Conservation (phyloP, 2,888 invertebrate species). For the Hypomecis punctinalis region DNA sequence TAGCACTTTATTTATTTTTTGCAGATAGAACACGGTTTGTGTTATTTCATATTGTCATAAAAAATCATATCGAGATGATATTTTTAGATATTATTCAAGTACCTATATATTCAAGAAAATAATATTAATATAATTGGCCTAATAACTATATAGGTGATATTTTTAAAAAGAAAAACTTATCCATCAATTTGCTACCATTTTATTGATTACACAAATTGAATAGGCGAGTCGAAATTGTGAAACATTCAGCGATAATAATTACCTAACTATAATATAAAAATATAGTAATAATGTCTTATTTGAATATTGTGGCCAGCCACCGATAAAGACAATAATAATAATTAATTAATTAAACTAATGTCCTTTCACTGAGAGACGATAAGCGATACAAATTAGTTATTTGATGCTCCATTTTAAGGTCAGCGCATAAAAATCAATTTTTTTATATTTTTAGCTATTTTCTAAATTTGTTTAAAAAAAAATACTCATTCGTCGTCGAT, state of each 20-base stretch:
- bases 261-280: constrained; percentile 71
- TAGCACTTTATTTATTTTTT: too few relatives aligned
- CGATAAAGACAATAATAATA: constrained; percentile 55
- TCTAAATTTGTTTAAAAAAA: too few relatives aligned
- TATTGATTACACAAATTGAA: constrained; percentile 84
- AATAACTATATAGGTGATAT: constrained; percentile 7
- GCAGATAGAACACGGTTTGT: too few relatives aligned
- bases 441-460: too few relatives aligned
- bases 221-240: constrained; percentile 73
- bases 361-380: constrained; percentile 45
- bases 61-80: too few relatives aligned
- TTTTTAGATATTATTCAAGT: too few relatives aligned
- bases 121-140: too few relatives aligned
- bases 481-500: too few relatives aligned
- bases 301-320: constrained; percentile 81
- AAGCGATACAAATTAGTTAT: constrained; percentile 14
- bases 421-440: too few relatives aligned
- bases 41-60: too few relatives aligned
- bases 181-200: constrained; percentile 80
- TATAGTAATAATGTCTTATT: constrained; percentile 70
- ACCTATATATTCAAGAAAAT: too few relatives aligned
- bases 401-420: background rate
- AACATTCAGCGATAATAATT: constrained; percentile 61
- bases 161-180: constrained; percentile 55
- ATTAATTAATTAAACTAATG: constrained; percentile 46